Evolutionary conservation across 2,113 vertebrate genomes (phyloP), one percentile per base, ranked within the genome.

Genomic region (Dascyllus trimaculatus): DNA sequence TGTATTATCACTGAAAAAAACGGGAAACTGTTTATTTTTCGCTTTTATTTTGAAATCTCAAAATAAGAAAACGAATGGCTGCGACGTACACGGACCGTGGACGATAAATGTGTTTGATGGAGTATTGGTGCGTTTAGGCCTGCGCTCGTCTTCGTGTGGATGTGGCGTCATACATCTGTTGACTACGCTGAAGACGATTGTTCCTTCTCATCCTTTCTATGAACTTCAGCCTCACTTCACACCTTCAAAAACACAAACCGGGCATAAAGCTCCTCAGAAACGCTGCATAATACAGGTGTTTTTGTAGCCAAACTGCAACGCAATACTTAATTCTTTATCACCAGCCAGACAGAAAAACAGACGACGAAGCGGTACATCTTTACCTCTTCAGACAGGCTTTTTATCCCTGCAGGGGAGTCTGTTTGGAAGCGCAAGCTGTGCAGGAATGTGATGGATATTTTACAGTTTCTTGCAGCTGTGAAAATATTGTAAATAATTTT

Each of bases 401-500:
- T n/a, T 54, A 24, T 48, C 25, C 53, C 38, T 25, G 49, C 25
- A 11, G 10, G 17, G 11, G 56, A 46, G 26, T n/a, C 0, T 40
- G 32, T 35, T 35, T 35, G 32, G 32, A 35, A 35, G 32, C 32
- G 9, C 32, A 21, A 26, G 38, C 22, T 40, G 45, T 14, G 7
- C 15, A 25, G 21, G 58, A 51, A 48, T 3, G 0, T 48, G 29
- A 72, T 19, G 9, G 53, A 24, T 52, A 22, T n/a, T 82, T 66
- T 22, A 35, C 32, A n/a, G 22, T 62, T 46, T 56, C 43, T 57
- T 40, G 3, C 29, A 46, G 63, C 63, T 24, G 19, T 57, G 32
- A 58, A 66, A 46, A 43, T 54, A 66, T 29, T 53, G 25, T 49
- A 29, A 24, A 67, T 49, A 2, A 18, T 46, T 59, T 75, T 43